Evolutionary conservation across 2,888 invertebrate genomes (phyloP).

Genomic region (Hirtodrosophila alboralis): DNA sequence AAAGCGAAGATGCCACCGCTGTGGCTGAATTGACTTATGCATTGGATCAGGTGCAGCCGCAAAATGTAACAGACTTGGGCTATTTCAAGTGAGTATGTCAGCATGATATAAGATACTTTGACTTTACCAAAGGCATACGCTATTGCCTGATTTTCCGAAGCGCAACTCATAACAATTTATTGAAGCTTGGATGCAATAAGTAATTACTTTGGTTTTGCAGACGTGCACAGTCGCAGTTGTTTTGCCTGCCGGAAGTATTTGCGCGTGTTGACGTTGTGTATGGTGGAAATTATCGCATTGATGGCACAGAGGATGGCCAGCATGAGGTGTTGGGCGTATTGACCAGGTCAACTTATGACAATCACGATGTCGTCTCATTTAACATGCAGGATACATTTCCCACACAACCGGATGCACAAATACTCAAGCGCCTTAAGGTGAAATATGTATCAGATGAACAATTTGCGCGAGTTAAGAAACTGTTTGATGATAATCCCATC

Average conservation of each 20-base stretch:
- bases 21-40: conserved; percentile 84
- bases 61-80: conserved; percentile 84
- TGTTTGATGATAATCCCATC: conserved; percentile 94
- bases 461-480: conserved; percentile 85
- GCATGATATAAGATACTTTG: too few relatives aligned
- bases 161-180: too few relatives aligned
- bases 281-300: conserved; percentile 80
- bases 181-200: too few relatives aligned
- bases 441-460: conserved; percentile 85
- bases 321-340: conserved; percentile 85
- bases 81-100: conserved; percentile 85
- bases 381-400: conserved; percentile 87
- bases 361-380: conserved; percentile 87
- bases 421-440: conserved; percentile 85
- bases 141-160: too few relatives aligned
- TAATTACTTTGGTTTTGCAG: conserved; percentile 28
- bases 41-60: conserved; percentile 87
- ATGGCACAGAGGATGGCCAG: conserved; percentile 83
- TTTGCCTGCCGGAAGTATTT: conserved; percentile 91
- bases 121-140: too few relatives aligned
- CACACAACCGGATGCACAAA: conserved; percentile 86
- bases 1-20: conserved; percentile 72
- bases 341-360: conserved; percentile 86
- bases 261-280: conserved; percentile 89
- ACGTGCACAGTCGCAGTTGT: conserved; percentile 85